These are phyloP conservation scores for Thaumetopoea pityocampa DNA, from an alignment of 1,140 invertebrate species.

Conservation along the genomic window DNA sequence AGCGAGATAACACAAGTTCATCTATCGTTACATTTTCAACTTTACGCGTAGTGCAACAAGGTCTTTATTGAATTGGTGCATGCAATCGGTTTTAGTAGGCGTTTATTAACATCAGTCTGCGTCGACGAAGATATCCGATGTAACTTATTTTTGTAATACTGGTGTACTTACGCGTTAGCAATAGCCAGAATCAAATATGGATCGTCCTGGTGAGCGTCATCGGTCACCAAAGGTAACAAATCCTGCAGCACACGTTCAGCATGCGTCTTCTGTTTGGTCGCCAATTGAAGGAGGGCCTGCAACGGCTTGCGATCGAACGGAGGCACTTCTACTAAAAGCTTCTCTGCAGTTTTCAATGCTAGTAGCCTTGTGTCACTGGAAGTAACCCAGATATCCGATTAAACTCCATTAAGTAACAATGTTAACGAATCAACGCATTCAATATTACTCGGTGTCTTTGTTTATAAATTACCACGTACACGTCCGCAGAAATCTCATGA, in stretches of 20 bases:
- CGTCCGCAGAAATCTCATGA: background rate
- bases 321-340: conserved; percentile 85
- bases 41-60: no score
- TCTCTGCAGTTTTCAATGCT: conserved; percentile 88
- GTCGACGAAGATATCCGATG: no score
- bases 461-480: background rate
- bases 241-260: conserved; percentile 91
- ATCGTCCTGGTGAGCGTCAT: conserved; percentile 83
- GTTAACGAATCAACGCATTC: background rate
- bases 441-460: background rate
- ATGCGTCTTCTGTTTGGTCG: conserved; percentile 89
- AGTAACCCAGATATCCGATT: no score
- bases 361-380: conserved; percentile 84
- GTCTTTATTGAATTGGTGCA: no score
- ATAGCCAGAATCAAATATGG: conserved; percentile 93
- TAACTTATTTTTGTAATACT: background rate
- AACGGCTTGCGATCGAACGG: conserved; percentile 83
- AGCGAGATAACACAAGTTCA: no score
- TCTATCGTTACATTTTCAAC: no score
- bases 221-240: conserved; percentile 85
- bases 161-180: conserved; percentile 82
- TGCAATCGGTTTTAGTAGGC: no score
- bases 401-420: background rate
- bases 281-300: conserved; percentile 89
- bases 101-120: background rate